Conservation (phyloP, 2,113 vertebrate species). For the Trochalopteron elliotii region DNA sequence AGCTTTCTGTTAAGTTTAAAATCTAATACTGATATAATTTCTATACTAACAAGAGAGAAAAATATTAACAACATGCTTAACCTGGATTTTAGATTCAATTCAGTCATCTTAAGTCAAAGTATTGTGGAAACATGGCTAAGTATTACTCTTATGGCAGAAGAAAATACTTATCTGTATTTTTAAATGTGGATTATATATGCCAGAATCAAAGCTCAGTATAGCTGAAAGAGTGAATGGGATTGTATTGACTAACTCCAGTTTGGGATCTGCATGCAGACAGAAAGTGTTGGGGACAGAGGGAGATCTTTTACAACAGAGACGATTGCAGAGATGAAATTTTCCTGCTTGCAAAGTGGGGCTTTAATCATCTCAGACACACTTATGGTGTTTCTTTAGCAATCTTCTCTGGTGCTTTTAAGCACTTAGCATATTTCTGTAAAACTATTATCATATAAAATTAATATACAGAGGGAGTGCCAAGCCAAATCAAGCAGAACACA, state of each 20-base stretch:
- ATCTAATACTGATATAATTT: neutral
- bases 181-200: neutral
- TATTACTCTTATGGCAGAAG: neutral
- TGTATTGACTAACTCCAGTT: neutral
- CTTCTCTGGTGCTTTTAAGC: constrained; percentile 21
- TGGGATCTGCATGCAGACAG: neutral
- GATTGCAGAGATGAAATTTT: constrained; percentile 49
- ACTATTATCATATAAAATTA: constrained; percentile 47
- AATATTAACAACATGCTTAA: neutral
- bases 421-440: constrained; percentile 12
- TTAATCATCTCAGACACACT: neutral
- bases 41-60: neutral
- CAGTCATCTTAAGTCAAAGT: neutral
- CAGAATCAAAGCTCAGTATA: neutral
- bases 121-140: neutral
- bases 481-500: neutral
- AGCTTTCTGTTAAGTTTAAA: neutral
- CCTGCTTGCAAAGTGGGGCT: neutral
- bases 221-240: neutral
- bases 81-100: neutral
- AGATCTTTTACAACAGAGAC: neutral
- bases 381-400: neutral
- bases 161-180: constrained; percentile 6
- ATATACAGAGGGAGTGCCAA: neutral
- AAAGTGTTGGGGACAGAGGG: neutral